These are phyloP conservation scores for Corythaeola cristata DNA, from an alignment of 2,113 vertebrate genomes.

Conservation along the genomic window DNA sequence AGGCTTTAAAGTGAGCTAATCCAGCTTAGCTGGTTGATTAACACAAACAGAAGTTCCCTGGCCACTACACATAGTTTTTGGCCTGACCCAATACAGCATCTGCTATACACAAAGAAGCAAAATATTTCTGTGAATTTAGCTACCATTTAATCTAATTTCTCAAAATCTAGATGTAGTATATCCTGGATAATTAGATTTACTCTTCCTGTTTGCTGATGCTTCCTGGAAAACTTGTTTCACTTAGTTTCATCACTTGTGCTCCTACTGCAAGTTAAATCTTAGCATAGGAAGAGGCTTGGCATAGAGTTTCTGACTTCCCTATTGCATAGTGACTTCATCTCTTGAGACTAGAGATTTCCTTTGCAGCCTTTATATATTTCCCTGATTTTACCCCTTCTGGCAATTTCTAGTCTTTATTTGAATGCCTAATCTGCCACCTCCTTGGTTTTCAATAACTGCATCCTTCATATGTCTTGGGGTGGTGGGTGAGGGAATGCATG, in stretches of 20 bases:
- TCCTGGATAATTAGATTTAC: background rate
- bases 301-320: background rate
- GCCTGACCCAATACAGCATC: background rate
- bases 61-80: background rate
- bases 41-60: background rate
- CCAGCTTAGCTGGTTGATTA: background rate
- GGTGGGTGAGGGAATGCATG: background rate
- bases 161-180: background rate
- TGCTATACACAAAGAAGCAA: background rate
- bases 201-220: slow-evolving; percentile 49
- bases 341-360: background rate
- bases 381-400: background rate
- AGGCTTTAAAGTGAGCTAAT: background rate
- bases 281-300: background rate
- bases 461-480: background rate
- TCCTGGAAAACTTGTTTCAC: slow-evolving; percentile 23
- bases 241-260: background rate
- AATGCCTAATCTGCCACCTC: background rate
- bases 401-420: background rate
- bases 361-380: background rate
- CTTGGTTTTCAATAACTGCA: background rate
- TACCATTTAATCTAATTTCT: slow-evolving; percentile 32
- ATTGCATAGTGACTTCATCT: background rate
- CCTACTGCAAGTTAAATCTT: background rate
- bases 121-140: slow-evolving; percentile 43